phyloP scores from a whole-genome alignment of 2,113 vertebrate species.

The Phylloscopus trochilus region DNA sequence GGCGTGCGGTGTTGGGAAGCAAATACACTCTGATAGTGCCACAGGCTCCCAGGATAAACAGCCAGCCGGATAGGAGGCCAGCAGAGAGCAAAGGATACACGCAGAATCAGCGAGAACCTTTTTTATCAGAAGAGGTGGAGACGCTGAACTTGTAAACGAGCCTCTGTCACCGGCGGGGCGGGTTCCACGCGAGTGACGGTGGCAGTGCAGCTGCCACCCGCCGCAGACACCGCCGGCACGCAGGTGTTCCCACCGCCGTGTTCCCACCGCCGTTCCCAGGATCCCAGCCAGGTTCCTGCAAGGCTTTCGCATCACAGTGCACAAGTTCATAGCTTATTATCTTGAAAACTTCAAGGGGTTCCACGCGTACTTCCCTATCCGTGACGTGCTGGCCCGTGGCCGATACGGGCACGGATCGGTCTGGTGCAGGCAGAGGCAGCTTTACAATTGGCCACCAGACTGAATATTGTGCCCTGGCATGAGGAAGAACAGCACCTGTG shows the following conservation, averaged over 20 bases:
- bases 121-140: background rate
- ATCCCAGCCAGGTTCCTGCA: background rate
- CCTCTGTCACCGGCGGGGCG: background rate
- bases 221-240: fast-evolving
- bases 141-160: background rate
- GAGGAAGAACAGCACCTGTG: background rate
- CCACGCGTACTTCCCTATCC: background rate
- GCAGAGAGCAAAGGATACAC: background rate
- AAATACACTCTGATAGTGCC: background rate
- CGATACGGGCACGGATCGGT: too few relatives aligned
- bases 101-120: background rate
- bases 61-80: background rate
- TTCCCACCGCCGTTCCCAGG: too few relatives aligned
- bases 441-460: background rate
- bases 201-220: fast-evolving
- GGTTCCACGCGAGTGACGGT: background rate
- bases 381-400: background rate
- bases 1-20: background rate
- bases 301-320: background rate
- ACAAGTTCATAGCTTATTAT: background rate
- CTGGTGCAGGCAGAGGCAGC: fast-evolving
- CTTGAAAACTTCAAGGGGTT: background rate
- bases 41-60: background rate
- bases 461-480: background rate
- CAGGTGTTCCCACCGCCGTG: fast-evolving